These are phyloP conservation scores for Drosophila eohydei DNA, from an alignment of 2,888 invertebrate species.

Conservation along the genomic window DNA sequence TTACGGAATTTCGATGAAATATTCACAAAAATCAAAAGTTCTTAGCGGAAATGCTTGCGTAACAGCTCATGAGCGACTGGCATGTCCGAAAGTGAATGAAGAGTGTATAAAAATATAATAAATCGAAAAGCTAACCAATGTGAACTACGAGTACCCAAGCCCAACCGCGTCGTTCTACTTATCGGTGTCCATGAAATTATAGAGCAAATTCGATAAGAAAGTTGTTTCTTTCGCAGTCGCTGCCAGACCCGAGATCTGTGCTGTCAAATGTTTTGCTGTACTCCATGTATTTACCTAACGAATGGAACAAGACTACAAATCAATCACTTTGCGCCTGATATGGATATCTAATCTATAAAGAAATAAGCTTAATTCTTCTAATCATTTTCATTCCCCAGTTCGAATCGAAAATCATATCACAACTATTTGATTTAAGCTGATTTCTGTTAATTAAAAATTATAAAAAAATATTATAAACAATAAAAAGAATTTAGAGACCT, in stretches of 20 bases:
- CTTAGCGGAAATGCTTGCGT: conserved; percentile 36
- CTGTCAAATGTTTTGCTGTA: conserved; percentile 34
- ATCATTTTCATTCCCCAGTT: not conserved
- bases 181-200: conserved; percentile 58
- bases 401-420: conserved; percentile 8
- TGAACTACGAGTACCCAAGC: conserved; percentile 20
- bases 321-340: conserved; percentile 69
- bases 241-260: conserved; percentile 41
- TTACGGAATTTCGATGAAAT: conserved; percentile 10
- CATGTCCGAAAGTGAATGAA: conserved; percentile 43
- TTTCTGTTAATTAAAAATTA: not conserved
- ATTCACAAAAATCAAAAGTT: not conserved
- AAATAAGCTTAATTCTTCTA: conserved; percentile 45
- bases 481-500: not conserved
- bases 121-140: conserved; percentile 7
- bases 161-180: conserved; percentile 11
- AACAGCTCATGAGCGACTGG: conserved; percentile 22
- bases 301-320: conserved; percentile 51
- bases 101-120: conserved; percentile 1
- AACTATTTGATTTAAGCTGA: not conserved
- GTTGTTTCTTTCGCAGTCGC: conserved; percentile 11
- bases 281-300: conserved; percentile 28
- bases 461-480: not conserved
- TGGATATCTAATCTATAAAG: conserved; percentile 68
- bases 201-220: conserved; percentile 59